Evolutionary conservation across 2,113 vertebrate genomes (phyloP).

Genomic region (Anolis sagrei): DNA sequence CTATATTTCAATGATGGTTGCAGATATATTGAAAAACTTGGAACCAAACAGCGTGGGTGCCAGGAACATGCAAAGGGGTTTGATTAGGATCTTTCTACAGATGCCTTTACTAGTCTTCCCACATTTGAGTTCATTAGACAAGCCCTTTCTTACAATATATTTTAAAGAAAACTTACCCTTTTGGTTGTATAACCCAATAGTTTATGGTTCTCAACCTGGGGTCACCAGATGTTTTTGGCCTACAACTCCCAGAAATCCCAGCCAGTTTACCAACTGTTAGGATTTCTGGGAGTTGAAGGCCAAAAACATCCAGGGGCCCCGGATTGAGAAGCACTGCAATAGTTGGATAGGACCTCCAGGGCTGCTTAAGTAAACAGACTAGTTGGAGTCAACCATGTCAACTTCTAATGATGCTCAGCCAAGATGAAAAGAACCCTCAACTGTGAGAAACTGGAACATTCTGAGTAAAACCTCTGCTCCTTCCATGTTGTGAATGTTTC

Average conservation of each 20-base stretch:
- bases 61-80: too few relatives aligned
- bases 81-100: too few relatives aligned
- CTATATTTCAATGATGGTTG: too few relatives aligned
- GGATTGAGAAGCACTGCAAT: too few relatives aligned
- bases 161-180: background rate
- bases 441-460: background rate
- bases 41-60: too few relatives aligned
- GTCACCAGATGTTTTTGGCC: too few relatives aligned
- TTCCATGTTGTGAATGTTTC: background rate
- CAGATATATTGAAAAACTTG: too few relatives aligned
- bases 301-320: too few relatives aligned
- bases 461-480: background rate
- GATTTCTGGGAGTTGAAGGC: too few relatives aligned
- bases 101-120: background rate
- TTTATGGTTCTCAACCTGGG: too few relatives aligned
- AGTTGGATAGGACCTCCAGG: background rate
- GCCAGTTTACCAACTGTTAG: too few relatives aligned
- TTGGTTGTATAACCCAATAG: background rate
- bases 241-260: too few relatives aligned
- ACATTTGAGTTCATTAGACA: background rate
- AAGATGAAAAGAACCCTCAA: background rate
- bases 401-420: background rate
- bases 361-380: background rate
- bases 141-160: background rate
- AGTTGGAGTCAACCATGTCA: background rate